Conservation (phyloP, 1,140 invertebrate species). For the Drosophila punjabiensis region DNA sequence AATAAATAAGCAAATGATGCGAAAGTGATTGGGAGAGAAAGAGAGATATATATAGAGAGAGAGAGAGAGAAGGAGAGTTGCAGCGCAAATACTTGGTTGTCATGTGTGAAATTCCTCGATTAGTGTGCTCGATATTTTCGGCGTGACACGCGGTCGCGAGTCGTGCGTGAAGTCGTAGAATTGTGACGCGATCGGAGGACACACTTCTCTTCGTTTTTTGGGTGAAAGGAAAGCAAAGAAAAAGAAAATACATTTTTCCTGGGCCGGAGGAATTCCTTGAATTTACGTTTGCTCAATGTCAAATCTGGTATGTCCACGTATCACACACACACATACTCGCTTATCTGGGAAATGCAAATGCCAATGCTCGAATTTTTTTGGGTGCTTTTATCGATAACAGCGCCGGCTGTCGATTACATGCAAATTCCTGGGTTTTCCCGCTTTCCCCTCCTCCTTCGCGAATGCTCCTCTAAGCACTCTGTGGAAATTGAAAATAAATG, state of each 20-base stretch:
- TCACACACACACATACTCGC: constrained; percentile 29
- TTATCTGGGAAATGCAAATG: constrained; percentile 49
- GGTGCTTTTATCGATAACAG: constrained; percentile 71
- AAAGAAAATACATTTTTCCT: constrained; percentile 35
- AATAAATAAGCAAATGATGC: constrained; percentile 2
- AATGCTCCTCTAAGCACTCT: not conserved
- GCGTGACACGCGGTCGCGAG: constrained; percentile 30
- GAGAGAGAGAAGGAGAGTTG: not conserved
- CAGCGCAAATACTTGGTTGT: constrained; percentile 62
- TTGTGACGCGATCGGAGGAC: constrained; percentile 20
- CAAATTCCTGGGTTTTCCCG: constrained; percentile 44
- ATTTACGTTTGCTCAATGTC: constrained; percentile 77
- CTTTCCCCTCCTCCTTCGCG: not conserved
- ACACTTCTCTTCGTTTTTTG: constrained; percentile 14
- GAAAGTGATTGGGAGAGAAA: not conserved
- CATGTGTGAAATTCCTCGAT: constrained; percentile 71
- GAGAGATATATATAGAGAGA: not conserved
- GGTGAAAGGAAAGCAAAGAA: not conserved
- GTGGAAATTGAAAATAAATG: constrained; percentile 43
- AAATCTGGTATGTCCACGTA: constrained; percentile 74
- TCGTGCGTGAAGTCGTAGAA: constrained; percentile 28
- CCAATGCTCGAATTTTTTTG: constrained; percentile 46
- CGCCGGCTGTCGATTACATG: constrained; percentile 39
- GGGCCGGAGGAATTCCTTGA: constrained; percentile 64
- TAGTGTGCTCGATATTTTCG: constrained; percentile 32